phyloP scores from a whole-genome alignment of 2,113 vertebrate species.

The Mesitornis unicolor region DNA sequence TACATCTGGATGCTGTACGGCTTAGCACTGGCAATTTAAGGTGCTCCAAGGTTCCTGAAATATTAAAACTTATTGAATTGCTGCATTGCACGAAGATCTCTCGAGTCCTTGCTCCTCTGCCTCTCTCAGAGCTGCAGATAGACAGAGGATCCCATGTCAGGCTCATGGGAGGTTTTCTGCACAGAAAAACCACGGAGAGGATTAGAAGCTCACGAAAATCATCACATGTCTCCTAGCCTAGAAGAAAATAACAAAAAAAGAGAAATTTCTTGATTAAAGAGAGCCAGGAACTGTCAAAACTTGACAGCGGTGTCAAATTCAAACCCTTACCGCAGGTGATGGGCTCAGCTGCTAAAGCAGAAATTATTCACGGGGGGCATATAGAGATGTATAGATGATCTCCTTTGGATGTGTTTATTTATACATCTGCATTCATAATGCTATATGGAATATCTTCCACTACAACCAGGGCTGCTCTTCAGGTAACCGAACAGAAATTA shows the following conservation, averaged over 20 bases:
- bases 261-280: not conserved
- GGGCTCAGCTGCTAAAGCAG: not conserved
- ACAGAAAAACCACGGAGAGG: too few relatives aligned
- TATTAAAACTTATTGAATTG: not conserved
- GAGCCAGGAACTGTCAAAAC: too few relatives aligned
- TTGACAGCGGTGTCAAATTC: not conserved
- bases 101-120: not conserved
- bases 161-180: too few relatives aligned
- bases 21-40: not conserved
- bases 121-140: not conserved
- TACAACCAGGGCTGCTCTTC: not conserved
- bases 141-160: too few relatives aligned
- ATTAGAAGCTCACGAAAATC: not conserved
- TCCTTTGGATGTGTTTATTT: rapidly evolving
- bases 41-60: not conserved
- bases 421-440: not conserved
- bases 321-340: not conserved
- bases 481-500: not conserved
- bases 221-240: not conserved
- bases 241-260: not conserved
- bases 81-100: not conserved
- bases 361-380: not conserved
- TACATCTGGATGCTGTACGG: not conserved
- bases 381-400: rapidly evolving
- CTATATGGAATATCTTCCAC: not conserved